These are phyloP conservation scores for Sarcophaga carnaria DNA, from an alignment of 2,888 invertebrate genomes.

Conservation along the genomic window DNA sequence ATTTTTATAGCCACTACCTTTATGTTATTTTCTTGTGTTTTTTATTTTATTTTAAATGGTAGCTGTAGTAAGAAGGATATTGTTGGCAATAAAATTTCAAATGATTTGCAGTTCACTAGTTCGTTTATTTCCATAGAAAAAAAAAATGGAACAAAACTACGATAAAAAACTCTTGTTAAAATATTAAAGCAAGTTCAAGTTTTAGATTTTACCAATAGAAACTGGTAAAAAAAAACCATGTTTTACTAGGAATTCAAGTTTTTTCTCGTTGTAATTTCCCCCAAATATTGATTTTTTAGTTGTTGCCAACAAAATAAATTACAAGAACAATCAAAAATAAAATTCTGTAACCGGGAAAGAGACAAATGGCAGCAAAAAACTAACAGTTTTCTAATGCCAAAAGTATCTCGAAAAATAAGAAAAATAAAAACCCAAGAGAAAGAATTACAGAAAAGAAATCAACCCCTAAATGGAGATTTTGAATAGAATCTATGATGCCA, in stretches of 20 bases:
- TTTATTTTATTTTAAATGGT: too few species aligned
- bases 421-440: neutral
- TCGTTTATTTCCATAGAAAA: neutral
- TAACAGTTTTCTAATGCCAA: neutral
- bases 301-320: conserved; percentile 40
- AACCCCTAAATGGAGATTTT: conserved; percentile 9
- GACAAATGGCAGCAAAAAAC: conserved; percentile 14
- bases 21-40: conserved; percentile 18
- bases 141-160: neutral
- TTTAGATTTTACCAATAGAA: neutral
- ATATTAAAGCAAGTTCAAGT: conserved; percentile 54
- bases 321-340: neutral
- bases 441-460: neutral
- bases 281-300: conserved; percentile 44
- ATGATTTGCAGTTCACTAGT: conserved; percentile 44
- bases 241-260: neutral
- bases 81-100: conserved; percentile 45
- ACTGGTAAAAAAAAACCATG: too few species aligned
- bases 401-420: neutral
- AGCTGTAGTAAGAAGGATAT: neutral
- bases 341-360: neutral
- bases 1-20: conserved; percentile 41
- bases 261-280: conserved; percentile 10
- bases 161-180: neutral
- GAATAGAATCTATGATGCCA: neutral